Conservation (phyloP, 2,113 vertebrate genomes). For the Brachyhypopomus occidentalis region DNA sequence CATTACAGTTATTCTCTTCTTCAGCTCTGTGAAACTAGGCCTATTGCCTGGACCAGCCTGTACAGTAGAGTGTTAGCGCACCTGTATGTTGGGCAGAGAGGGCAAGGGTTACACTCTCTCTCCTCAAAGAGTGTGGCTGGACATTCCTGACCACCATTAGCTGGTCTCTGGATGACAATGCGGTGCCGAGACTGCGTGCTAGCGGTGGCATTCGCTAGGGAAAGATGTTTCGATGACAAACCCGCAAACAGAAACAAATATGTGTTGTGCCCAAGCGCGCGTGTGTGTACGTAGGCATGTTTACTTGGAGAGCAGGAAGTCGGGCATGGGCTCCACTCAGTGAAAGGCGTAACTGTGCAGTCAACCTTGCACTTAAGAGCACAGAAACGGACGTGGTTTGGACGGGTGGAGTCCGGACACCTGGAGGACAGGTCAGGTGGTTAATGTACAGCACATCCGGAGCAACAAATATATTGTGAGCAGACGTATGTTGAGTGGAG, state of each 20-base stretch:
- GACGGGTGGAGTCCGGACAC: constrained; percentile 79
- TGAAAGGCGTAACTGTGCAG: constrained; percentile 81
- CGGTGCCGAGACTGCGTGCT: constrained; percentile 81
- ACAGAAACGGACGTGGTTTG: constrained; percentile 72
- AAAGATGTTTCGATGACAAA: constrained; percentile 3
- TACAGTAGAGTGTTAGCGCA: constrained; percentile 44
- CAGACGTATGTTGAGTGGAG: too few species aligned
- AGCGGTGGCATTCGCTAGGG: constrained; percentile 74
- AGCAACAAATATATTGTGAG: too few species aligned
- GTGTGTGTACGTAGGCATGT: background rate
- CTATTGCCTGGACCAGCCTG: background rate
- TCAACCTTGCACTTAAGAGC: constrained; percentile 78
- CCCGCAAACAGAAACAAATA: background rate
- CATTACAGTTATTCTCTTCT: background rate
- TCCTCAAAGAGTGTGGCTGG: constrained; percentile 87
- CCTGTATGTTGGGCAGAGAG: constrained; percentile 78
- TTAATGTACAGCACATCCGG: background rate
- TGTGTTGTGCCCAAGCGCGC: background rate
- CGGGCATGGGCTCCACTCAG: constrained; percentile 84
- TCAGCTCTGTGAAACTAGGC: background rate
- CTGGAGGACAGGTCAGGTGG: constrained; percentile 57
- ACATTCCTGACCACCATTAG: constrained; percentile 79
- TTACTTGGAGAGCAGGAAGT: constrained; percentile 75
- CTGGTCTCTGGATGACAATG: constrained; percentile 78
- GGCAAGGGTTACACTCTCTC: constrained; percentile 80